Conservation (phyloP, 2,888 invertebrate species). For the Cephonodes hylas region DNA sequence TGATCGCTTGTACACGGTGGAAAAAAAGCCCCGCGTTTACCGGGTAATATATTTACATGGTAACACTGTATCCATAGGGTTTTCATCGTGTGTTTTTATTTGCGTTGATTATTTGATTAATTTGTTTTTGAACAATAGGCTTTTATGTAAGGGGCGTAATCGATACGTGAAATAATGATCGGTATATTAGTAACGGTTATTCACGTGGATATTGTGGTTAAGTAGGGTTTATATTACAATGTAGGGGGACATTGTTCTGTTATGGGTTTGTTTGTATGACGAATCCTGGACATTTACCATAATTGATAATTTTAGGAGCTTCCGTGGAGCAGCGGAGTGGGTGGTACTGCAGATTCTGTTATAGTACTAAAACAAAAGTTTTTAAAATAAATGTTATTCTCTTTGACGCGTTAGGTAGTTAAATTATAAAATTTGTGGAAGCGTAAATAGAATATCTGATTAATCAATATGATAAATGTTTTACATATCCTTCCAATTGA, state of each 20-base stretch:
- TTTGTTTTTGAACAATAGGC: slow-evolving; percentile 55
- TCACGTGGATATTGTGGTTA: background rate
- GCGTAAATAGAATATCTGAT: no score
- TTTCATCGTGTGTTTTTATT: slow-evolving; percentile 66
- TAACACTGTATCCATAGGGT: slow-evolving; percentile 20
- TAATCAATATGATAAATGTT: no score
- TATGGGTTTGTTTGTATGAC: no score
- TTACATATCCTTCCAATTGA: no score
- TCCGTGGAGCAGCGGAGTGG: no score
- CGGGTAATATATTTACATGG: background rate
- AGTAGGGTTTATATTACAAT: background rate
- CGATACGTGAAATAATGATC: slow-evolving; percentile 11
- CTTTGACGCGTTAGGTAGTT: no score
- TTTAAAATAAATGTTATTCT: no score
- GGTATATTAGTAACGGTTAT: background rate
- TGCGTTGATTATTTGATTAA: slow-evolving; percentile 69
- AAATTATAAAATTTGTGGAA: no score
- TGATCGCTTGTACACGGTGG: background rate
- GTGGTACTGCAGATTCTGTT: no score
- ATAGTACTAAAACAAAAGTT: no score
- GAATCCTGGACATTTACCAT: no score
- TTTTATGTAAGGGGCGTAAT: slow-evolving; percentile 23
- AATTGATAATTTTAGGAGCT: no score
- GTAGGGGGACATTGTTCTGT: background rate
- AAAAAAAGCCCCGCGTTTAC: background rate